Evolutionary conservation across 2,113 vertebrate genomes (phyloP), one percentile per base, ranked within the genome.

Genomic region (Oncorhynchus kisutch): DNA sequence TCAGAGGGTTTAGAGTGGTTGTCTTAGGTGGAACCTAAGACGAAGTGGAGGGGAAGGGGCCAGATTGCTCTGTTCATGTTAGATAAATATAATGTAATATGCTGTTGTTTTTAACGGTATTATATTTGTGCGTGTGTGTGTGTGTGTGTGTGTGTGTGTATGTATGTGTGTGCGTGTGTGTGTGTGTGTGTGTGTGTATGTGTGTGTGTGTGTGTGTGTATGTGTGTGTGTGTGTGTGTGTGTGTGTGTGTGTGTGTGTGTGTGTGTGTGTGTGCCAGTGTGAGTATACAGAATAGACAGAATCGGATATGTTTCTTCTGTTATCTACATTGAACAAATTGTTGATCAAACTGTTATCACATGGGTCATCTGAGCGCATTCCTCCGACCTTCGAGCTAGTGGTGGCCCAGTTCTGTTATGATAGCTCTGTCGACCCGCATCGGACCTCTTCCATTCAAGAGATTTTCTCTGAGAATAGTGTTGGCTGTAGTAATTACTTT

Each of bases 61-160:
- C 27, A 16, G 31, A 39, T 45, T 20, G 45, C 45, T 73, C 29
- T 73, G 57, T 60, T 51, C 51, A 57, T 57, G 20, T 65, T 75
- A 72, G 48, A 73, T 70, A 77, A 82, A 76, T 67, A 76, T 48
- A 73, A 29, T 66, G 57, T 54, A 65, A 73, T 70, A 24, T 31
- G 25, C 75, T 75, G 7, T 39, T 75, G 27, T 39, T 62, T 65
- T 72, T n/a, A 71, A 71, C 57, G 49, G 48, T 4, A 5, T 49
- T 7, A 16, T 74, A 3, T 70, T n/a, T 29, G 9, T 65, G 18
- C 8, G 20, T 48, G 14, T 70, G 66, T 18, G 8, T 65, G 25
- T 4, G 20, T 49, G 8, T 57, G 71, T 31, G 8, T 22, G 9
- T 54, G 20, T 13, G 20, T 29, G 14, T 65, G 71, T 31, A 2